Base-by-base conservation (phyloP, 2,113 vertebrate genomes). In the Bos indicus region DNA sequence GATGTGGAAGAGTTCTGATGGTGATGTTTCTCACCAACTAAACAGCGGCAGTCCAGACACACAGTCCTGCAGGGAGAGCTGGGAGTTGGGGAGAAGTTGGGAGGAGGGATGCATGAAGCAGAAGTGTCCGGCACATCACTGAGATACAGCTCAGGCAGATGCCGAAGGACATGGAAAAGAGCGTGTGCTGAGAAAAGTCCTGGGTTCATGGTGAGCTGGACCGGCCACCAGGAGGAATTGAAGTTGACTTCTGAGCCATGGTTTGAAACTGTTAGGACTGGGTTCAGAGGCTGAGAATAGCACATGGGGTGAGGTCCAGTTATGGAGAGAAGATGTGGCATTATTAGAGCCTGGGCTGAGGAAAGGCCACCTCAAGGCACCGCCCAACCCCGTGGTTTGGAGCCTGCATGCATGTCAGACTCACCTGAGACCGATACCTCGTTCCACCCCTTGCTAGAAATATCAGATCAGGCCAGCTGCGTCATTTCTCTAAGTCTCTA, bases 361-460 rank as follows among this genome's bases (percentile, higher is more conserved):
- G 21, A 36, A 62, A 7, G 26, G 33, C n/a, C 54, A 43, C 28
- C 3, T 43, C 10, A 10, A 14, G 21, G 54, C 21, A 19, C 62
- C 26, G 46, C n/a, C n/a, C 11, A 14, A 28, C 46, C 21, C 23
- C 4, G 9, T 46, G 28, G 81, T 54, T 26, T 56, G 21, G 56
- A 74, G n/a, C 9, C 80, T 54, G 30, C 46, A 12, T 12, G 21
- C 28, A 10, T 5, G 15, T 64, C 23, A 80, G 67, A 8, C 21
- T 23, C 6, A 1, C 16, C n/a, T 6, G 67, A 60, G 80, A 43
- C 2, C 0, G 6, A 8, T 17, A 9, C 5, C 54, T 85, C 8
- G 48, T 86, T 36, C 81, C 6, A 23, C 56, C 3, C 14, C n/a
- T 60, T 43, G 15, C 64, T 85, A n/a, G 46, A 78, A 91, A 56